Base-by-base conservation (phyloP, 37 sponge, comb jelly and placozoan species). In the Chondrilla cf. caribensis region DNA sequence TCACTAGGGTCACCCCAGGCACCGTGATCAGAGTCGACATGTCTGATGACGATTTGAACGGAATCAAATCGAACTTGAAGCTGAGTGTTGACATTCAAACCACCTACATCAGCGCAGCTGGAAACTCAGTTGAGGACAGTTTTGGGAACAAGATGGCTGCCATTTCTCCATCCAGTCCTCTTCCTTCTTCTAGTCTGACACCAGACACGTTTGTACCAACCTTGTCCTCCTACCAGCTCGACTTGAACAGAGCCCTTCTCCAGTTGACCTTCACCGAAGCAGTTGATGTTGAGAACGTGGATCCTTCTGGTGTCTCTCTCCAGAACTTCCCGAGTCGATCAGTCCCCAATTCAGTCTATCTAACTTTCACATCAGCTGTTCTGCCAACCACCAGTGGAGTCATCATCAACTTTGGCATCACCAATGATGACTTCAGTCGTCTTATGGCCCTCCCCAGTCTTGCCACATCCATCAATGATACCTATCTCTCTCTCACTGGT, bases 31-130 rank as follows among this genome's bases (percentile, higher is more conserved):
- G 88, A 47, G 17, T 86, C 35, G 35, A 38, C 35, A 38, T 85
- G 29, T 78, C 79, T 44, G 29, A 29, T 18, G 71, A 65, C 35
- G 95, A 94, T 65, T 57, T 94, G 29, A 91, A 94, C 79, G 87
- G 85, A 58, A 66, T 88, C 57, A 91, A 94, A 81, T 85, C 95
- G 21, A 86, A 85, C 3, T 83, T 87, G 0, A 80, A 54, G 32
- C 39, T 77, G 42, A 88, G 87, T 4, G 73, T 89, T 3, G 85
- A 86, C 31, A 81, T 82, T 5, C 88, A 88, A 54, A 72, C 91
- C 43, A 88, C 89, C n/a, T 94, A 82, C 87, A 38, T 94, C 24
- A 85, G 84, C 26, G 71, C 91, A 11, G 31, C 76, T 17, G 29
- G 55, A 25, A 47, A 29, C 2, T 21, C 89, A 21, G 82, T 84